Percentiles rank a stretch among this genome's conserved stretches.
Evolutionary conservation across 2,888 invertebrate species (phyloP).

Genomic region (Luffia ferchaultella): DNA sequence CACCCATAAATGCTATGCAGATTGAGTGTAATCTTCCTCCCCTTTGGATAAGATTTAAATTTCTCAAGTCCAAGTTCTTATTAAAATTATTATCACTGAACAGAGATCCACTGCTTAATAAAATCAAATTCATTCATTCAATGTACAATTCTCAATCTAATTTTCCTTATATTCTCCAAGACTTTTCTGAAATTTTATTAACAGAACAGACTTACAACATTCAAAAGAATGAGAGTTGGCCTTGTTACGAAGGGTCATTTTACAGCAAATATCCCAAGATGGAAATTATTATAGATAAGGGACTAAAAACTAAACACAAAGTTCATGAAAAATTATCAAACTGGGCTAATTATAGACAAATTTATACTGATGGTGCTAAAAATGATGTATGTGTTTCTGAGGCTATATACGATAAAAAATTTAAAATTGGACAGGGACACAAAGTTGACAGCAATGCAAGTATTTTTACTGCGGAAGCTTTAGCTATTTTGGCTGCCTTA

Average conservation of each 20-base stretch:
- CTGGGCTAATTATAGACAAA: not conserved
- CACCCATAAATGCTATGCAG: conserved; percentile 1
- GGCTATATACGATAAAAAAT: not conserved
- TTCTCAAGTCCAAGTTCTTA: not conserved
- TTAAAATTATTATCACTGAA: not conserved
- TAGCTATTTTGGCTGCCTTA: not conserved
- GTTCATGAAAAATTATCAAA: conserved; percentile 2
- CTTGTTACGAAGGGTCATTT: conserved; percentile 1
- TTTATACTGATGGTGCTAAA: conserved; percentile 3
- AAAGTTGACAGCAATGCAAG: not conserved
- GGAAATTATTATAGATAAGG: not conserved
- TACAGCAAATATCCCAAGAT: conserved; percentile 1
- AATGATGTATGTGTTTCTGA: not conserved
- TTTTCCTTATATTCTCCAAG: too few species aligned
- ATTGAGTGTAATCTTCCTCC: conserved; percentile 1
- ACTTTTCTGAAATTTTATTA: too few species aligned
- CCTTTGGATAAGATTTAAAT: not conserved
- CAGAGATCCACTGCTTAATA: too few species aligned
- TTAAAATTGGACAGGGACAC: not conserved
- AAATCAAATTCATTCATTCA: too few species aligned
- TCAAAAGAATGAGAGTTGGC: conserved; percentile 6
- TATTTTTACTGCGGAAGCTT: conserved; percentile 2
- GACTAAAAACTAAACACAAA: not conserved
- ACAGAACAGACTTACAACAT: too few species aligned
- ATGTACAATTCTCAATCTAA: too few species aligned